A percentile compares a stretch with the other conserved stretches of the same genome.
phyloP scores from a whole-genome alignment of 2,888 invertebrate species.

The Nemurella pictetii region DNA sequence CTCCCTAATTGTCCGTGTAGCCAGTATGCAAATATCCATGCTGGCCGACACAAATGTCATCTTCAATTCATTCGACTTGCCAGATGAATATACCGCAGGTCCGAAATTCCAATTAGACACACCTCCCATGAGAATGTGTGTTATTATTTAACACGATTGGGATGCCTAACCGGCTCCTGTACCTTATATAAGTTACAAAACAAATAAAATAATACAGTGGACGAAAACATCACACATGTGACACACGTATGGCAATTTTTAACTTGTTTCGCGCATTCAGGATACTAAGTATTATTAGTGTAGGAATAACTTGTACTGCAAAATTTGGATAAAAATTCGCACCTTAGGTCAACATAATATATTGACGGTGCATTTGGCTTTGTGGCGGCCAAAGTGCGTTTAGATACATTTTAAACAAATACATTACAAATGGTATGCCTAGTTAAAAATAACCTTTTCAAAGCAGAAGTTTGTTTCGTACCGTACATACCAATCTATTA shows the following conservation, averaged over 20 bases:
- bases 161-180: not conserved
- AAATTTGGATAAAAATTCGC: no score
- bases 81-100: not conserved
- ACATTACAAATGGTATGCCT: no score
- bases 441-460: no score
- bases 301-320: no score
- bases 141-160: not conserved
- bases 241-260: not conserved
- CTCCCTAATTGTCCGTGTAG: not conserved
- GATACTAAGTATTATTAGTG: not conserved
- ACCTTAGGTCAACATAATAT: no score
- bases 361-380: no score
- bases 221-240: not conserved
- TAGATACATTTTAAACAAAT: no score
- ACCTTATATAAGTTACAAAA: not conserved
- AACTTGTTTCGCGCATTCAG: not conserved
- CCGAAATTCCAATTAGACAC: not conserved
- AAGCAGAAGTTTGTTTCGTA: no score
- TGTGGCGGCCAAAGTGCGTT: no score
- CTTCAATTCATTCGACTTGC: not conserved
- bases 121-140: not conserved
- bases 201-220: not conserved
- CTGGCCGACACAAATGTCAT: not conserved
- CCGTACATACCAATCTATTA: no score
- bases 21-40: conserved; percentile 4